Percentiles rank a stretch among this genome's conserved stretches.
phyloP scores from a whole-genome alignment of 2,888 invertebrate species.

The Synanthedon vespiformis region DNA sequence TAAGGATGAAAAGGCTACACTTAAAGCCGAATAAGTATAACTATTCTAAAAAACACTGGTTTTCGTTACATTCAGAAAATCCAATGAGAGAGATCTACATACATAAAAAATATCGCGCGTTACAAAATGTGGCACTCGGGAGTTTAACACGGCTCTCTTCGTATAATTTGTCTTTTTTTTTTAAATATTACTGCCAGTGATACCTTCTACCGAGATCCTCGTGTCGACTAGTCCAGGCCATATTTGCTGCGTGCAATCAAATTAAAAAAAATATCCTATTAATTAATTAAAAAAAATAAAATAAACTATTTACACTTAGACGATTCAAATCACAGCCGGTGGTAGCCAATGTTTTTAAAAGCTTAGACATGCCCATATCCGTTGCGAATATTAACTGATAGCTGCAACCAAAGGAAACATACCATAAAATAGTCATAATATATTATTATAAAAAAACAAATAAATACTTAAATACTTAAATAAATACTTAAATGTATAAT shows the following conservation, averaged over 20 bases:
- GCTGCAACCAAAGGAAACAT: constrained; percentile 61
- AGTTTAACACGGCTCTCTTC: constrained; percentile 1
- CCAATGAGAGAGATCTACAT: background rate
- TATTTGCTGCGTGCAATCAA: constrained; percentile 66
- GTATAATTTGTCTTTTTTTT: constrained; percentile 3
- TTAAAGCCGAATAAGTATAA: background rate
- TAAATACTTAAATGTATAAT: background rate
- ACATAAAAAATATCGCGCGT: background rate
- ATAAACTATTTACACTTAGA: constrained; percentile 27
- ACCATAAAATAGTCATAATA: constrained; percentile 1
- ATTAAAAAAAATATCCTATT: constrained; percentile 45
- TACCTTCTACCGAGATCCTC: constrained; percentile 73
- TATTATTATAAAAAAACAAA: background rate
- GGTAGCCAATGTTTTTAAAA: constrained; percentile 47
- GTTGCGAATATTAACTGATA: constrained; percentile 64
- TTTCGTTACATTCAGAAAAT: background rate
- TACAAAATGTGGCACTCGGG: constrained; percentile 6
- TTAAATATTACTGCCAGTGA: constrained; percentile 72
- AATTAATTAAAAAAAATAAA: constrained; percentile 22
- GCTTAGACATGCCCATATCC: constrained; percentile 68
- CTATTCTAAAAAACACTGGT: background rate
- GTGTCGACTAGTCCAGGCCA: constrained; percentile 73
- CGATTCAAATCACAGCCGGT: constrained; percentile 63
- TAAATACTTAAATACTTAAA: background rate
- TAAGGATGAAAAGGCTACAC: background rate